Percentiles rank a stretch among this genome's conserved stretches.
Conservation (phyloP, 30 jellyfish, hydroid and myxozoan species). For the Aurelia aurita region DNA sequence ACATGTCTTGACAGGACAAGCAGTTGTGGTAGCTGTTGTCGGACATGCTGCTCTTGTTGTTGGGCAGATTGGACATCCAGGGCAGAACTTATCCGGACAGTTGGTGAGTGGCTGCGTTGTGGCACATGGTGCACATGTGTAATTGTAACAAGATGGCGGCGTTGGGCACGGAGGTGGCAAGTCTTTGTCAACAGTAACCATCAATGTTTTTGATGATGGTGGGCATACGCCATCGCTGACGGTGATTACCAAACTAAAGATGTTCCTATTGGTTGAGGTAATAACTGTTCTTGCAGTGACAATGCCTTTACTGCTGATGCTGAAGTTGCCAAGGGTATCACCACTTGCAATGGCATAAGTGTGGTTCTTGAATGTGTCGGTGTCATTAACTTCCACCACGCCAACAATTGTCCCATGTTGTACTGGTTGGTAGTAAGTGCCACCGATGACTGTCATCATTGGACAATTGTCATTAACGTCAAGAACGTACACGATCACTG, state of each 20-base stretch:
- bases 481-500: constrained; percentile 73
- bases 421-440: constrained; percentile 51
- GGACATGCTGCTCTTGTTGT: constrained; percentile 77
- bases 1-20: constrained; percentile 70
- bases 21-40: constrained; percentile 51
- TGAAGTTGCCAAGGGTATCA: constrained; percentile 67
- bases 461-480: constrained; percentile 85
- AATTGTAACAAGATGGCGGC: constrained; percentile 72
- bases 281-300: constrained; percentile 70
- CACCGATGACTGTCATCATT: constrained; percentile 23
- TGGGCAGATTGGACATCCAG: constrained; percentile 79
- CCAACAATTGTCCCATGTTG: constrained; percentile 65
- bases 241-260: constrained; percentile 33
- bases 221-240: constrained; percentile 78
- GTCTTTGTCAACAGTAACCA: constrained; percentile 47
- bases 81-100: constrained; percentile 70
- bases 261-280: constrained; percentile 8
- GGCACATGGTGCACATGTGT: constrained; percentile 74
- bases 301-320: constrained; percentile 72
- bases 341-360: constrained; percentile 74
- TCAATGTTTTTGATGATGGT: constrained; percentile 15
- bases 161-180: constrained; percentile 68
- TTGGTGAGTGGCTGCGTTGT: constrained; percentile 65
- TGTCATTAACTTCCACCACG: constrained; percentile 50
- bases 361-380: constrained; percentile 68